Conservation (phyloP, 23 tunicate genomes). For the Halocynthia aurantium region DNA sequence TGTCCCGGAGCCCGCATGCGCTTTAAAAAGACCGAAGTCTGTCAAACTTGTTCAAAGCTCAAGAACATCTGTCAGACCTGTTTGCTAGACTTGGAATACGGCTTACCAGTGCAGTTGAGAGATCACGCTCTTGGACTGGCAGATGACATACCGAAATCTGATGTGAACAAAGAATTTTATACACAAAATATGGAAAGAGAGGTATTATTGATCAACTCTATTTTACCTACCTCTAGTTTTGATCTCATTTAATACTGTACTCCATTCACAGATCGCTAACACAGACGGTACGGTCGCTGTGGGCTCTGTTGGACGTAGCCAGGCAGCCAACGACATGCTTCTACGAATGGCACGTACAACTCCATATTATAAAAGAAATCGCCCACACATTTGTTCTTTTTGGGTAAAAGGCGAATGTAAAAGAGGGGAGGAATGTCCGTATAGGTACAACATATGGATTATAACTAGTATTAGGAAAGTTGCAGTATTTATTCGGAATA, state of each 20-base stretch:
- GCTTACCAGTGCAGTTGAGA: conserved; percentile 88
- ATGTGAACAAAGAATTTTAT: conserved; percentile 96
- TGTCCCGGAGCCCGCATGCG: conserved; percentile 98
- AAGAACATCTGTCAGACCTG: conserved; percentile 98
- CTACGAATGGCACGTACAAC: conserved; percentile 73
- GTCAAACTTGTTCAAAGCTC: conserved; percentile 97
- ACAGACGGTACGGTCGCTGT: conserved; percentile 98
- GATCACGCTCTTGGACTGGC: conserved; percentile 87
- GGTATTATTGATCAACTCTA: conserved; percentile 6
- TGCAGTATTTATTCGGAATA: neutral
- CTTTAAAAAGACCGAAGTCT: conserved; percentile 97
- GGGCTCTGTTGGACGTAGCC: conserved; percentile 77
- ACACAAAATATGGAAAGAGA: conserved; percentile 95
- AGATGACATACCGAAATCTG: conserved; percentile 89
- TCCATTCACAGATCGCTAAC: conserved; percentile 63
- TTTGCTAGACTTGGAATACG: conserved; percentile 93
- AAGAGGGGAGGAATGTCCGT: conserved; percentile 99
- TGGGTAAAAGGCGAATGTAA: conserved; percentile 99
- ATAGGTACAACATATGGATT: conserved; percentile 31
- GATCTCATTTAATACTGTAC: neutral
- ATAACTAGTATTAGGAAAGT: neutral
- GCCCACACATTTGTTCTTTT: conserved; percentile 97
- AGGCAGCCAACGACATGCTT: conserved; percentile 73
- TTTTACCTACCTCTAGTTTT: neutral
- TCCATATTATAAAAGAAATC: conserved; percentile 94